phyloP scores from a whole-genome alignment of 1,140 invertebrate genomes.

The Nymphalis io region DNA sequence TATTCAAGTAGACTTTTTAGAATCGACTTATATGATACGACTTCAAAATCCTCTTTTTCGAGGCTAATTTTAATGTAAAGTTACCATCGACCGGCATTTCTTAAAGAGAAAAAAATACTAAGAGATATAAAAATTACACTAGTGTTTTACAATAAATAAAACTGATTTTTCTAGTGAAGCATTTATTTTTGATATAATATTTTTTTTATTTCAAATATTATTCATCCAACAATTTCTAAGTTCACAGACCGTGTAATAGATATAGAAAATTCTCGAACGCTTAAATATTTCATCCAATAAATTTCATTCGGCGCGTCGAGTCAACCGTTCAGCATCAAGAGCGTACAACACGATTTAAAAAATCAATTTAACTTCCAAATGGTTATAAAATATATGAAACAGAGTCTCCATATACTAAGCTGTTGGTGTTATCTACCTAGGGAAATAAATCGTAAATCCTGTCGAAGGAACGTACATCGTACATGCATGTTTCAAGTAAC shows the following conservation, averaged over 20 bases:
- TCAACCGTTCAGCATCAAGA: conserved; percentile 26
- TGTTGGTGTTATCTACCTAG: neutral
- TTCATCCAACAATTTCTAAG: neutral
- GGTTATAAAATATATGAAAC: conserved; percentile 17
- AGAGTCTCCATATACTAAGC: conserved; percentile 10
- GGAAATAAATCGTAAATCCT: conserved; percentile 26
- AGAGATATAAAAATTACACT: too few relatives aligned
- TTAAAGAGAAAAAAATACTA: too few relatives aligned
- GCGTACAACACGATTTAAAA: conserved; percentile 12
- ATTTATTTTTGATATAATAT: neutral
- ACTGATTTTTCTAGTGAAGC: neutral
- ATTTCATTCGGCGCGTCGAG: conserved; percentile 16
- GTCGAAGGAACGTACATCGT: conserved; percentile 2
- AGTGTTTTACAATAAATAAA: too few relatives aligned
- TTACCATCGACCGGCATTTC: too few relatives aligned
- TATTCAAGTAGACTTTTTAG: too few relatives aligned
- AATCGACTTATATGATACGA: too few relatives aligned
- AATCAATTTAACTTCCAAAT: conserved; percentile 28
- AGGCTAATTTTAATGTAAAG: too few relatives aligned
- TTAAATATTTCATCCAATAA: conserved; percentile 27
- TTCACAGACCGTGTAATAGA: conserved; percentile 2
- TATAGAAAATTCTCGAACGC: conserved; percentile 5
- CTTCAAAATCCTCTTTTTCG: too few relatives aligned
- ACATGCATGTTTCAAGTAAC: conserved; percentile 18
- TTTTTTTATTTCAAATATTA: neutral